Percentiles rank a stretch among this genome's conserved stretches.
Conservation (phyloP, 2,113 vertebrate genomes). For the Tympanuchus pallidicinctus region DNA sequence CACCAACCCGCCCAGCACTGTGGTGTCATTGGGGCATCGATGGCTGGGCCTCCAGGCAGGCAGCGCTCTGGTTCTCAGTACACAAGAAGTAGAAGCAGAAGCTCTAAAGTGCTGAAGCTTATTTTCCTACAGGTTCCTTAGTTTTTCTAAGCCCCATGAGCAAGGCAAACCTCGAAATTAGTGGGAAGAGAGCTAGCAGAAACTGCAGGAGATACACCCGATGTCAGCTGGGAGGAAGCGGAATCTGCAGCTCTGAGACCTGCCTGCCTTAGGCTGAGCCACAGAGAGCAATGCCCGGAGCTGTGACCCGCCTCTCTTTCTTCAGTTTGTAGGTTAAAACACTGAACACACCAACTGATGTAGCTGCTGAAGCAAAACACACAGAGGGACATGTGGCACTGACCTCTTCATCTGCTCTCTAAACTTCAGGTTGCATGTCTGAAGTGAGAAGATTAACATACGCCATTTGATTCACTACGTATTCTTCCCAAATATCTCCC, state of each 20-base stretch:
- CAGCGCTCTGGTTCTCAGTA: background rate
- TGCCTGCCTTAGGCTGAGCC: background rate
- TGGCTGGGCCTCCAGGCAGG: background rate
- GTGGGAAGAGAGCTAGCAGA: background rate
- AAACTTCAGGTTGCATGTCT: background rate
- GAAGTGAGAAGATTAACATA: background rate
- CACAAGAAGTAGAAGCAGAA: background rate
- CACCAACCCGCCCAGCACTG: background rate
- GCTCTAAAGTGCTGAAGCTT: background rate
- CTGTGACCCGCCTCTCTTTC: background rate
- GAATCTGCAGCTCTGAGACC: background rate
- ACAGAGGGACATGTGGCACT: fast-evolving
- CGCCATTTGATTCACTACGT: background rate
- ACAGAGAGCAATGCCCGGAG: background rate
- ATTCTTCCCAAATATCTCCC: background rate
- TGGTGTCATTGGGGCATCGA: fast-evolving
- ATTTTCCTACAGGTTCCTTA: background rate
- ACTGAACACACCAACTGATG: background rate
- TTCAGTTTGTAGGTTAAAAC: background rate
- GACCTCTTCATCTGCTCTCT: background rate
- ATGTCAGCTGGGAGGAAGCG: fast-evolving
- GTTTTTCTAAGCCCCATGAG: background rate
- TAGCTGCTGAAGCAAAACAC: background rate
- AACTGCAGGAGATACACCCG: background rate
- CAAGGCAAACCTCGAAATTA: background rate